phyloP scores from a whole-genome alignment of 2,797 vertebrate species.

The Aldrovandia affinis region DNA sequence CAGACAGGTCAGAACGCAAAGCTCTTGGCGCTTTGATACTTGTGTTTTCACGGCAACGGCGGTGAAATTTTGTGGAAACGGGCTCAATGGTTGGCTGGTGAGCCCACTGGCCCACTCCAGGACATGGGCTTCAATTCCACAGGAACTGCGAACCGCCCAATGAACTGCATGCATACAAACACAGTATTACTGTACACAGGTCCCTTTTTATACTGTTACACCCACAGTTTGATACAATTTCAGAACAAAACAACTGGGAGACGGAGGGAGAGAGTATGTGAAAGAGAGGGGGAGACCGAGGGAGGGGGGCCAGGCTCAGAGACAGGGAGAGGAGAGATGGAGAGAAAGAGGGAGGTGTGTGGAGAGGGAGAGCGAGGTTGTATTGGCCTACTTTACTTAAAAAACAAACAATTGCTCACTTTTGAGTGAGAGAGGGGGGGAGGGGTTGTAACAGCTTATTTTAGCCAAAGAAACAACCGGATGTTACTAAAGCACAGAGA shows the following conservation, averaged over 20 bases:
- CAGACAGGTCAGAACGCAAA: neutral
- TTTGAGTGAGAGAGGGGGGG: neutral
- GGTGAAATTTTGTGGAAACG: too few species aligned
- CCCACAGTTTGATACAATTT: neutral
- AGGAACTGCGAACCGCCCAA: neutral
- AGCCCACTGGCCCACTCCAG: neutral
- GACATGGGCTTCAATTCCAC: neutral
- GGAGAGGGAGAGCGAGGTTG: neutral
- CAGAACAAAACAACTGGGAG: neutral
- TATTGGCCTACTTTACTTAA: neutral
- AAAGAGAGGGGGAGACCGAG: neutral
- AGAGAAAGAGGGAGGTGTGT: neutral
- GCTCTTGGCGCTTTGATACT: neutral
- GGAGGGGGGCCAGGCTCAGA: too few species aligned
- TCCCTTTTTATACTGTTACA: neutral
- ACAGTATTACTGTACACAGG: neutral
- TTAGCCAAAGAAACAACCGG: neutral
- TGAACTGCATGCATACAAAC: neutral
- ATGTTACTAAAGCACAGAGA: neutral
- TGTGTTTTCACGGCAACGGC: neutral
- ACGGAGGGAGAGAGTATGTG: neutral
- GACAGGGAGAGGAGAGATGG: neutral
- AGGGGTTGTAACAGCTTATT: neutral
- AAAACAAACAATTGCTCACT: constrained; percentile 29
- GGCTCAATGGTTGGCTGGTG: neutral